Evolutionary conservation across 2,797 vertebrate genomes (phyloP), one percentile per base, ranked within the genome.

Genomic region (Enteromius radiatus): DNA sequence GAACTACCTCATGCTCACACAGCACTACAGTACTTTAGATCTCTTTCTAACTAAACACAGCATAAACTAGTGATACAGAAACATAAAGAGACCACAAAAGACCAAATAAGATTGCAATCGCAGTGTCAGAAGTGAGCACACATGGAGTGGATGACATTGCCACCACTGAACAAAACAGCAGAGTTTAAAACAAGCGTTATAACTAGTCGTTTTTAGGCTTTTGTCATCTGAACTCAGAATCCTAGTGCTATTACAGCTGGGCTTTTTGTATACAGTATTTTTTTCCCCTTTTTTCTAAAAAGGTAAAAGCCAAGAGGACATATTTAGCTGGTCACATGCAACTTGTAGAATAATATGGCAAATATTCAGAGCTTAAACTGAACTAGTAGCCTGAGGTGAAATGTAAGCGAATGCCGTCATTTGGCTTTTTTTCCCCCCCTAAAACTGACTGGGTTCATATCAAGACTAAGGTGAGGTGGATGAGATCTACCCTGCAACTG

Each of bases 31-130:
- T 59, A 73, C 45, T 78, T 43, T 26, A 78, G 59, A 52, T 75
- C 74, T 67, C 68, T 43, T 76, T 49, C 47, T 78, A 81, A 52
- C 15, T 65, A 31, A 84, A 80, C 26, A 54, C 36, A 76, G 64
- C 43, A 76, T 28, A 77, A 61, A 45, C 41, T 26, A 76, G 19
- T 63, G 28, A 77, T 38, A 73, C 65, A 70, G 11, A 84, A 82
- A 76, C 70, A 75, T n/a, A 21, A 69, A 52, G 59, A 38, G 77
- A 64, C 49, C 43, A 84, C 78, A 23, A 75, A 78, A 26, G 54
- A 85, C 81, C 7, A 70, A 81, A 36, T 56, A 45, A 79, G 54
- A 78, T 4, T 84, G 3, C 49, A 67, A 76, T 75, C 43, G 75
- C 52, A 84, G 63, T 70, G 63, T 77, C 43, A 28, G 31, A 38